Evolutionary conservation across 64 coral and sea anemone genomes (phyloP), one percentile per base, ranked within the genome.

Genomic region (Orbicella faveolata): DNA sequence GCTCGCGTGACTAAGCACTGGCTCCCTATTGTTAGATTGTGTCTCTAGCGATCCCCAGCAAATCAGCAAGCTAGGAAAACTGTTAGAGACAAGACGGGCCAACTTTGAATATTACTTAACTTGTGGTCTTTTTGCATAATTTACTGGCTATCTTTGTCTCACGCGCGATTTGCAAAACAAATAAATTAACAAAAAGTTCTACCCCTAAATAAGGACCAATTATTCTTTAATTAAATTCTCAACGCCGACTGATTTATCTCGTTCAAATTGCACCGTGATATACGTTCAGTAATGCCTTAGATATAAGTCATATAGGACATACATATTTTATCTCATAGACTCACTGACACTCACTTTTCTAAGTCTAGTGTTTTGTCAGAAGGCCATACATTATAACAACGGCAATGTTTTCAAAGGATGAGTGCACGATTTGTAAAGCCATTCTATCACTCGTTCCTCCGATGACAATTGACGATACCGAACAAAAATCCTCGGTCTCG

Each of bases 401-500:
- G 90, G 90, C 21, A 92, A 51, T 73, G 90, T 92, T 57, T 79
- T 92, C 21, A 61, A 74, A 10, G 90, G 83, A 75, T 73, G 90
- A 87, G 84, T 92, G n/a, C 90, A 92, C 5, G 74, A 92, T 52
- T 66, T 68, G 34, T 87, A 92, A 54, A 92, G 76, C 90, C 90
- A 92, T 18, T 92, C 74, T 41, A 92, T 87, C 0, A 92, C 90
- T 41, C 82, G 52, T 73, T 92, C 90, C 17, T 92, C 83, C 18
- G 83, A 34, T 4, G 90, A 92, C 5, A 92, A 78, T 77, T 92
- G 90, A 41, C 90, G 90, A 80, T 83, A 75, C 6, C 90, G 90
- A 68, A 92, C 83, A 87, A 92, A 87, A 79, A 92, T 92, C 39
- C 90, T 92, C 25, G 90, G 90, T 63, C 78, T 92, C 19, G 90